Evolutionary conservation across 2,888 invertebrate species (phyloP), one percentile per base, ranked within the genome.

Genomic region (Exephanes ischioxanthus): DNA sequence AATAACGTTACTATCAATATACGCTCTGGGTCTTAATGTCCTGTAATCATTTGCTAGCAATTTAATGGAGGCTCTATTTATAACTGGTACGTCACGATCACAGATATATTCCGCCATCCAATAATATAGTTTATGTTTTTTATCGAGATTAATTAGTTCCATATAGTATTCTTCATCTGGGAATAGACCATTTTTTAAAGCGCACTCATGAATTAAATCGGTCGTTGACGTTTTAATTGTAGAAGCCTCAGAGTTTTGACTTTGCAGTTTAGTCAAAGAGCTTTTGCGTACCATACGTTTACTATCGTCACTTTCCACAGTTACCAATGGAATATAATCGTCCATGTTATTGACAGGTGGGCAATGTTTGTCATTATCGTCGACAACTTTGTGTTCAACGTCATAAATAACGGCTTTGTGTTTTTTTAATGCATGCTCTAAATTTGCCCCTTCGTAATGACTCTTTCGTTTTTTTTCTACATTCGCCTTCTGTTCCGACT

Each of bases 1-100:
- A 11, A 71, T 3, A 53, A 71, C 71, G 6, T 33, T 71, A 30
- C 71, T 53, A n/a, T n/a, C 16, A 53, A 71, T 71, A 37, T 71
- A 71, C 16, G 71, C 16, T 71, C 71, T 53, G 5, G 71, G 71
- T 53, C 71, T 53, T 19, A 71, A 53, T 53, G 53, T 71, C 53
- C 71, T 30, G 30, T 53, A 71, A 53, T 71, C 71, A 53, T 7
- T 14, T 26, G 48, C 70, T 30, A 14, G 11, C 9, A 70, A 51
- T 70, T 33, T 33, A 37, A 37, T 6, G 37, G 37, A 33, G 3
- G 63, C 11, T 14, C 4, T 63, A 5, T 37, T 14, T 63, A 63
- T 37, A n/a, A 63, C 63, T 33, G 66, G 66, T 66, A 66, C n/a
- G n/a, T 66, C 66, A 66, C 16, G 37, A 66, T 66, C 66, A 37